These are phyloP conservation scores for Argyresthia albistria DNA, from an alignment of 2,888 invertebrate genomes.

Conservation along the genomic window DNA sequence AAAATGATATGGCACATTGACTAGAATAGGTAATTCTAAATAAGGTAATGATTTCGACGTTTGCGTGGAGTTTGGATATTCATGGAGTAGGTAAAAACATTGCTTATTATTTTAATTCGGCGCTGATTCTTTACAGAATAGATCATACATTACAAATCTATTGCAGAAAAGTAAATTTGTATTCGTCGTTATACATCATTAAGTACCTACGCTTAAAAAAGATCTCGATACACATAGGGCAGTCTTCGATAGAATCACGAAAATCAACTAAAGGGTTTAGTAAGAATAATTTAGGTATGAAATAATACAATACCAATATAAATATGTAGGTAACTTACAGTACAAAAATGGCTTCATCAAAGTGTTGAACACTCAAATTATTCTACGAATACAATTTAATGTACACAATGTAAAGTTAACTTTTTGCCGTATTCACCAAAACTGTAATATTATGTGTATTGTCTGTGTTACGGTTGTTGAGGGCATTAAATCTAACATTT, in stretches of 20 bases:
- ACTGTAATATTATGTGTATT: slow-evolving; percentile 58
- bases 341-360: slow-evolving; percentile 30
- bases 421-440: slow-evolving; percentile 68
- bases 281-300: slow-evolving; percentile 41
- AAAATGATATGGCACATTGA: slow-evolving; percentile 70
- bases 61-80: neutral
- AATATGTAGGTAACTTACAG: slow-evolving; percentile 14
- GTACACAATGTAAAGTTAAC: slow-evolving; percentile 48
- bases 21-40: slow-evolving; percentile 27
- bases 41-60: neutral
- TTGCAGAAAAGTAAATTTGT: neutral
- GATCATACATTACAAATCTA: neutral
- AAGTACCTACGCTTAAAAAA: slow-evolving; percentile 35
- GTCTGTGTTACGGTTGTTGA: slow-evolving; percentile 63
- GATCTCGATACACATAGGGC: slow-evolving; percentile 70
- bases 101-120: neutral
- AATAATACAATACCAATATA: slow-evolving; percentile 33
- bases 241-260: slow-evolving; percentile 70
- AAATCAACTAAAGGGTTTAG: slow-evolving; percentile 43
- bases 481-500: slow-evolving; percentile 44
- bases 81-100: neutral
- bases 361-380: slow-evolving; percentile 47
- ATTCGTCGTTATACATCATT: neutral
- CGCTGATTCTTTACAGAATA: neutral
- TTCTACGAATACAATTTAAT: slow-evolving; percentile 34